Percentiles rank a stretch among this genome's conserved stretches.
Conservation (phyloP, 2,797 vertebrate species). For the Ctenosaura bakeri region DNA sequence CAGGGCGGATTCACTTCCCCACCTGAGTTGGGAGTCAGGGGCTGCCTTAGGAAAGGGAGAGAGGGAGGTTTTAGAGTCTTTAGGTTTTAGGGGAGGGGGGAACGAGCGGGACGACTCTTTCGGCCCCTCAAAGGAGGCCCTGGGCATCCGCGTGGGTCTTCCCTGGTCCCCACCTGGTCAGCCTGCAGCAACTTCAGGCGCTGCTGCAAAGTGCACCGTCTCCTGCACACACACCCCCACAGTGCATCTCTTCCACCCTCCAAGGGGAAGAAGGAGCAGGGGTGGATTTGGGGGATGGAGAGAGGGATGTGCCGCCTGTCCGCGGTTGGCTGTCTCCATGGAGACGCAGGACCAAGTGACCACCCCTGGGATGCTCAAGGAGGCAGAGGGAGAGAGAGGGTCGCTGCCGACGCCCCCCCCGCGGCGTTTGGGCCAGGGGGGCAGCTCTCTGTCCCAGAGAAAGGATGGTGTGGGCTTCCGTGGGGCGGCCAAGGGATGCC, state of each 20-base stretch:
- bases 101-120: background rate
- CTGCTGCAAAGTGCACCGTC: background rate
- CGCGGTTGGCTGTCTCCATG: constrained; percentile 31
- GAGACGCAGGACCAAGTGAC: constrained; percentile 2
- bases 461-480: background rate
- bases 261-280: background rate
- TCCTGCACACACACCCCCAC: too few species aligned
- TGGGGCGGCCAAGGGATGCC: background rate
- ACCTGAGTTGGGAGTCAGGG: too few species aligned
- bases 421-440: background rate
- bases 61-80: background rate
- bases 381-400: too few species aligned
- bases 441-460: background rate
- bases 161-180: background rate
- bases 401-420: too few species aligned
- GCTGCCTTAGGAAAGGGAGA: background rate
- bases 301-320: background rate
- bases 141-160: too few species aligned
- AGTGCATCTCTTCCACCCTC: background rate
- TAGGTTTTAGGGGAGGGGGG: too few species aligned
- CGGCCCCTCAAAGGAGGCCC: background rate
- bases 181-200: background rate
- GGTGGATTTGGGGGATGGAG: background rate
- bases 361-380: background rate
- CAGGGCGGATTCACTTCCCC: too few species aligned